Evolutionary conservation across 1,140 invertebrate genomes (phyloP), one percentile per base, ranked within the genome.

Genomic region (Physella acuta): DNA sequence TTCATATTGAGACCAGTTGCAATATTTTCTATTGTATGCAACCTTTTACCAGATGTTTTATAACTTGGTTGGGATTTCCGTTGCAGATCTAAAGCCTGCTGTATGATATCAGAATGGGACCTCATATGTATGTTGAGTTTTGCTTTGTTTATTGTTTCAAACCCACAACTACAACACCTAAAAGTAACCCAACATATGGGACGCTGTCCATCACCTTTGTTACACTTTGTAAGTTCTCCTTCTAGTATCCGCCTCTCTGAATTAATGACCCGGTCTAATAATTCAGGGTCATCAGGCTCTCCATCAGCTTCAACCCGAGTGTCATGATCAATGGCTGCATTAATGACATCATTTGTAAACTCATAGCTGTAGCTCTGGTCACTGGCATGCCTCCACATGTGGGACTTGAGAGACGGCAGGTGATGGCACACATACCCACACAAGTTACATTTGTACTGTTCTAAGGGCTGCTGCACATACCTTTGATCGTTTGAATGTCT

Each of bases 381-480:
- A 61, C 78, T 79, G 26, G 83, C 82, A 73, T 85, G 84, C 3
- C 82, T 74, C 84, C 84, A 85, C 82, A 85, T 84, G 75, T 85
- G 84, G 0, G 82, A 84, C 68, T 85, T 85, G 20, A 85, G 72
- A 1, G 84, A 84, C 0, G 84, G 84, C 68, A 85, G 71, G 74
- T 85, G 84, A 70, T 85, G 82, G 64, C 84, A 85, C 11, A 85
- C 81, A 68, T 85, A 85, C 30, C 81, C 81, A 75, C 84, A 85
- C n/a, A 85, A 69, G 64, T 82, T 80, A 76, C 84, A 85, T 67
- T 82, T 84, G 71, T 85, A 85, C 72, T 85, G 84, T 67, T 85
- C 84, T 49, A 84, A 71, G 0, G 82, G 83, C 73, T 84, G 83
- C 59, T 82, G 78, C n/a, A 84, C 81, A 66, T 82, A 82, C 1